A percentile compares a stretch with the other conserved stretches of the same genome.
phyloP scores from a whole-genome alignment of 2,888 invertebrate genomes.

The Phalera bucephala region DNA sequence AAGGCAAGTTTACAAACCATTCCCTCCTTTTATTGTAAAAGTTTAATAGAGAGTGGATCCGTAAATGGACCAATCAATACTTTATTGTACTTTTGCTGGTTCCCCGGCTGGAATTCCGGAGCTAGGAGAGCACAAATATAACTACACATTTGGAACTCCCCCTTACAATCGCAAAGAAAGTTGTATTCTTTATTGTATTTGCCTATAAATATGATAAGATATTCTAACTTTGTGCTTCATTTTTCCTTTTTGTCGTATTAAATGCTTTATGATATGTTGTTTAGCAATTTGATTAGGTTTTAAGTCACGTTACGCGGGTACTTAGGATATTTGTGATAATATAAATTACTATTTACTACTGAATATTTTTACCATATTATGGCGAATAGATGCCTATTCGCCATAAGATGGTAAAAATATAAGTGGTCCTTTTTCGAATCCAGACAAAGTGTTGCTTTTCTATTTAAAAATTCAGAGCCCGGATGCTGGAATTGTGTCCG shows the following conservation, averaged over 20 bases:
- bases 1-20: slow-evolving; percentile 46
- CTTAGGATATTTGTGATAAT: too few relatives aligned
- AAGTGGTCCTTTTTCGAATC: too few relatives aligned
- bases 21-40: slow-evolving; percentile 60
- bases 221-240: slow-evolving; percentile 17
- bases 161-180: slow-evolving; percentile 30
- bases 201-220: slow-evolving; percentile 18
- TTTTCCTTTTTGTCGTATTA: not conserved
- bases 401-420: too few relatives aligned
- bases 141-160: slow-evolving; percentile 30
- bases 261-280: not conserved
- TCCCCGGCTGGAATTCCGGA: slow-evolving; percentile 34
- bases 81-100: slow-evolving; percentile 55
- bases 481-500: too few relatives aligned
- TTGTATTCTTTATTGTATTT: slow-evolving; percentile 28
- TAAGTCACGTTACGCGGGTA: too few relatives aligned
- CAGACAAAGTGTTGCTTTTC: too few relatives aligned
- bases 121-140: slow-evolving; percentile 27
- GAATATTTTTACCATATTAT: too few relatives aligned
- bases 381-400: too few relatives aligned
- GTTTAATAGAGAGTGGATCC: slow-evolving; percentile 64
- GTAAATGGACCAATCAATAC: slow-evolving; percentile 64
- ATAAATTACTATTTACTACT: too few relatives aligned
- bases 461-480: too few relatives aligned
- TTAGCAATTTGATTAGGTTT: not conserved